phyloP scores from a whole-genome alignment of 2,797 vertebrate species.

The Podargus strigoides region DNA sequence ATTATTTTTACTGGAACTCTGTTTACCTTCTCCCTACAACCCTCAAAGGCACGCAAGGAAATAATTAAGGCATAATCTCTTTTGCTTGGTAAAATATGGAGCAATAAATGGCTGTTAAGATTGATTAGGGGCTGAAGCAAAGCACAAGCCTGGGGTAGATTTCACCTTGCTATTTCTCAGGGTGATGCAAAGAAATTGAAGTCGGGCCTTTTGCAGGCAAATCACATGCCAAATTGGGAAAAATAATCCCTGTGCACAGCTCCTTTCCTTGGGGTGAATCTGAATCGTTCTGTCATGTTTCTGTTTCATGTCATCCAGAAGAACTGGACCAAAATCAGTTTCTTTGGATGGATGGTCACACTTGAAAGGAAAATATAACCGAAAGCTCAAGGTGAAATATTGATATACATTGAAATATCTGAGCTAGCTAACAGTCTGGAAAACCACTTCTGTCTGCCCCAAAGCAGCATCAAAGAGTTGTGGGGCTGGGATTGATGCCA shows the following conservation, averaged over 20 bases:
- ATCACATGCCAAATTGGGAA: neutral
- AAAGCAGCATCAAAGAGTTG: neutral
- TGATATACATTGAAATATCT: neutral
- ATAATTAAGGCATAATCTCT: constrained; percentile 34
- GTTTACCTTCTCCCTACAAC: neutral
- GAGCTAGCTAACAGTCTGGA: neutral
- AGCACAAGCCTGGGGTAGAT: neutral
- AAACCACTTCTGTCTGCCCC: neutral
- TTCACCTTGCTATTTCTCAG: neutral
- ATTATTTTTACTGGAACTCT: neutral
- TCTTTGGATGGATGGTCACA: neutral
- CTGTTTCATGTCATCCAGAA: neutral
- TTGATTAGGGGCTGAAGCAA: neutral
- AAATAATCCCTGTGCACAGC: neutral
- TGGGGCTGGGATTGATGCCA: neutral
- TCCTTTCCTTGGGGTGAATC: neutral
- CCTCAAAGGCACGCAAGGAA: neutral
- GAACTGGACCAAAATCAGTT: neutral
- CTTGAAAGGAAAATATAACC: neutral
- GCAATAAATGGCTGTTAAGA: constrained; percentile 15
- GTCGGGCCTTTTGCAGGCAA: neutral
- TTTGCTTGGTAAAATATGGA: constrained; percentile 7
- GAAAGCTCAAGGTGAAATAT: neutral
- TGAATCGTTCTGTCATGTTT: neutral
- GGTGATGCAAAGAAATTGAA: neutral